These are phyloP conservation scores for Caenorhabditis macrosperma DNA, from an alignment of 2,888 invertebrate species.

Conservation along the genomic window DNA sequence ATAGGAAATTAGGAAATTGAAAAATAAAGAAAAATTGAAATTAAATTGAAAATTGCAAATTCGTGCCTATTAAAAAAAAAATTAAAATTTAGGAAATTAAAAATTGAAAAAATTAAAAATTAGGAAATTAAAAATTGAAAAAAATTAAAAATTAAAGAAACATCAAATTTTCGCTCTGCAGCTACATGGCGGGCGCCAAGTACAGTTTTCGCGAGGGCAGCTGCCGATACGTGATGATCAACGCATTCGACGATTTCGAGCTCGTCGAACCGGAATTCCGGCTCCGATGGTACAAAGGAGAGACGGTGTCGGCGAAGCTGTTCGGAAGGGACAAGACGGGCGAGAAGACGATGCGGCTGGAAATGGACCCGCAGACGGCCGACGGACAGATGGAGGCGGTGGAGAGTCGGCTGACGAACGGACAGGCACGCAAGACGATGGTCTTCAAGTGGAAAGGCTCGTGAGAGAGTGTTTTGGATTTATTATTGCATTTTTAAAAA, in stretches of 20 bases:
- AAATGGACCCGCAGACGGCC: constrained; percentile 1
- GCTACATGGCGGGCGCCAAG: constrained; percentile 13
- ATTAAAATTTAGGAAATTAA: too few species aligned
- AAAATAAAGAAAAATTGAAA: too few species aligned
- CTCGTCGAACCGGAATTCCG: constrained; percentile 57
- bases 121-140: not conserved
- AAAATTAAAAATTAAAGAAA: not conserved
- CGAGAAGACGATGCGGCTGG: constrained; percentile 12
- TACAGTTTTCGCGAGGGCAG: constrained; percentile 23
- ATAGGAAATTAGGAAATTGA: too few species aligned
- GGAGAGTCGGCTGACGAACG: constrained; percentile 3
- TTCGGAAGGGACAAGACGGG: constrained; percentile 1
- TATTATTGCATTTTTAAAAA: too few species aligned
- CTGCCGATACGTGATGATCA: constrained; percentile 12
- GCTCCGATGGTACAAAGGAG: constrained; percentile 41
- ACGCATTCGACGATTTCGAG: constrained; percentile 43
- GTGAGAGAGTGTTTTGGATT: too few species aligned
- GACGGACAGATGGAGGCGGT: constrained; percentile 9
- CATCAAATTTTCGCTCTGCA: not conserved
- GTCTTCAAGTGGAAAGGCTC: constrained; percentile 8
- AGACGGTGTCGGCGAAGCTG: constrained; percentile 13
- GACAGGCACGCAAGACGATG: not conserved
- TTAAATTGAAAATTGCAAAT: too few species aligned
- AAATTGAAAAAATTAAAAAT: too few species aligned
- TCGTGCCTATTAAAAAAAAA: too few species aligned